Evolutionary conservation across 2,113 vertebrate genomes (phyloP).

Genomic region (Opisthocomus hoazin): DNA sequence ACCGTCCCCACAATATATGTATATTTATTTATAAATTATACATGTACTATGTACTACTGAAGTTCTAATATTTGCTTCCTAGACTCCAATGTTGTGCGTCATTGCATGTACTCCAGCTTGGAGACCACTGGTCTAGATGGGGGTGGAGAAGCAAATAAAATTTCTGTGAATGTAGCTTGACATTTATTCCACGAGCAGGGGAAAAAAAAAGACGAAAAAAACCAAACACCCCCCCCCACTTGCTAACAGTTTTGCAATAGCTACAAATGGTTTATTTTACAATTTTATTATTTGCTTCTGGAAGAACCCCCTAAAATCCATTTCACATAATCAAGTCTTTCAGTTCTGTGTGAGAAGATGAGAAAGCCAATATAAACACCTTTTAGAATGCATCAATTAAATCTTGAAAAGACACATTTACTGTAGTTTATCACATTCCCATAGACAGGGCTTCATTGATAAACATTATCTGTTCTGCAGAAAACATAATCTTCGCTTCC

Average conservation of each 20-base stretch:
- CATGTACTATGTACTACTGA: background rate
- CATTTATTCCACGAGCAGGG: background rate
- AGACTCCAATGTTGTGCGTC: background rate
- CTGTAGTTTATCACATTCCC: background rate
- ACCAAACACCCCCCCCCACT: background rate
- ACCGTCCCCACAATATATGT: background rate
- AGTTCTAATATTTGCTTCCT: background rate
- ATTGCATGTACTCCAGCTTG: background rate
- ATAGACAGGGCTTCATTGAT: background rate
- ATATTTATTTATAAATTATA: background rate
- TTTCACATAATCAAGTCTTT: background rate
- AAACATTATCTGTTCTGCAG: background rate
- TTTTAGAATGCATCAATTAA: background rate
- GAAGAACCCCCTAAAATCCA: background rate
- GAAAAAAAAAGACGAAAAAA: background rate
- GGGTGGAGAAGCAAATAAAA: background rate
- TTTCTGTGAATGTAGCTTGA: background rate
- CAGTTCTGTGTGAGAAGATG: background rate
- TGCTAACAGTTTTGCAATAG: background rate
- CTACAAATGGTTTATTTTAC: background rate
- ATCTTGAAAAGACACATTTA: background rate
- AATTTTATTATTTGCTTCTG: background rate
- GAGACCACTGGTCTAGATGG: background rate
- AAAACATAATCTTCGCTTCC: background rate
- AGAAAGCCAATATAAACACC: background rate